Conservation (phyloP, 2,113 vertebrate species). For the Paratilapia polleni region DNA sequence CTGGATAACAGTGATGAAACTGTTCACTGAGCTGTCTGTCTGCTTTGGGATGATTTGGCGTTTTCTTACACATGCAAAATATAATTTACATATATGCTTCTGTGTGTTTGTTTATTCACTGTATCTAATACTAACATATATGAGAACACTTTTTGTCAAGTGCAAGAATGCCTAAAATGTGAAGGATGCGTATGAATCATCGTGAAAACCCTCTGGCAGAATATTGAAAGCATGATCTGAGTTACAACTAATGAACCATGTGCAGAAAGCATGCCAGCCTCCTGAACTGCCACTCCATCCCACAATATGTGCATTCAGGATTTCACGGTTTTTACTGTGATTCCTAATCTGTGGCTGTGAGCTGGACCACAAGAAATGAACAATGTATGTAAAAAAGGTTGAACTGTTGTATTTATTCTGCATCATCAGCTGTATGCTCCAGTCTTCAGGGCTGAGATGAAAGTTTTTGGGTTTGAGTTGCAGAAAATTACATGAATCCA, state of each 20-base stretch:
- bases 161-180: constrained; percentile 24
- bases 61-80: not conserved
- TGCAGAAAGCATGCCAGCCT: constrained; percentile 31
- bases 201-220: constrained; percentile 17
- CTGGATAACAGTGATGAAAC: not conserved
- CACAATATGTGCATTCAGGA: constrained; percentile 23
- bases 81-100: not conserved
- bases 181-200: constrained; percentile 37
- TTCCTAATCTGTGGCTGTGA: not conserved
- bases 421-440: not conserved
- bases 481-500: not conserved
- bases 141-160: not conserved
- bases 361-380: not conserved
- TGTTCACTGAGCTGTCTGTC: not conserved
- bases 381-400: not conserved
- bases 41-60: not conserved
- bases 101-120: not conserved
- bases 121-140: not conserved
- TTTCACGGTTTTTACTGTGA: not conserved
- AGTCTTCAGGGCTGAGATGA: not conserved
- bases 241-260: constrained; percentile 56
- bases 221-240: constrained; percentile 63
- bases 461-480: not conserved
- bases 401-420: not conserved
- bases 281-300: constrained; percentile 11